Base-by-base conservation (phyloP, 2,888 invertebrate genomes). In the Laothoe populi region DNA sequence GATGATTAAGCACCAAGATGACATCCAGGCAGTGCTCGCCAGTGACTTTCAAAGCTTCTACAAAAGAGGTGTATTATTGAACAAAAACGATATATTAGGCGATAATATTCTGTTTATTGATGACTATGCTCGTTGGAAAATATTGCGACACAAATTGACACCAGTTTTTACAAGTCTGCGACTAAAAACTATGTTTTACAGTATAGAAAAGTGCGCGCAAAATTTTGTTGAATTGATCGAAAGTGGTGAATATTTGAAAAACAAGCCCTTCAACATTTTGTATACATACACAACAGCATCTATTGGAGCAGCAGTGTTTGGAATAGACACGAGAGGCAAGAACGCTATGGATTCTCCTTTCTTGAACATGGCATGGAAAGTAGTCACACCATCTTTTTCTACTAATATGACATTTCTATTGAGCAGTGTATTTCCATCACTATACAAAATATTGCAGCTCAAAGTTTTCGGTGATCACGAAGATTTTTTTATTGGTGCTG, bases 271-370 rank as follows among this genome's bases (percentile, higher is more conserved):
- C 26, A 74, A 79, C 45, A 73, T 70, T 11, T 57, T 88, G 0
- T 85, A 82, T 48, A 84, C 79, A 0, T 90, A 82, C 42, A 84
- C 84, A 0, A 81, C 86, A 1, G 81, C 84, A 2, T 79, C 86
- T 0, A 86, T 90, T 31, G 86, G 82, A 4, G 84, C 89, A 1
- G 79, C 88, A 7, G 82, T 92, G 0, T 92, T 93, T 64, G 93
- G 93, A 0, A 82, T 93, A 21, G 86, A 89, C 53, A 81, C 84
- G 7, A 72, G 81, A 44, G 73, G 76, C 0, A 74, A 81, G 7
- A 86, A 78, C 53, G 78, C 82, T 0, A 84, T 89, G 83, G 76
- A 90, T 40, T 90, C 79, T 2, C 87, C 83, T 26, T 90, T 86
- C 59, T 64, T 81, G 26, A 76, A 84, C 0, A 84, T 86, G 83